A percentile compares a stretch with the other conserved stretches of the same genome.
These are phyloP conservation scores for Pomacea maculata DNA, from an alignment of 1,140 invertebrate species.

Conservation along the genomic window DNA sequence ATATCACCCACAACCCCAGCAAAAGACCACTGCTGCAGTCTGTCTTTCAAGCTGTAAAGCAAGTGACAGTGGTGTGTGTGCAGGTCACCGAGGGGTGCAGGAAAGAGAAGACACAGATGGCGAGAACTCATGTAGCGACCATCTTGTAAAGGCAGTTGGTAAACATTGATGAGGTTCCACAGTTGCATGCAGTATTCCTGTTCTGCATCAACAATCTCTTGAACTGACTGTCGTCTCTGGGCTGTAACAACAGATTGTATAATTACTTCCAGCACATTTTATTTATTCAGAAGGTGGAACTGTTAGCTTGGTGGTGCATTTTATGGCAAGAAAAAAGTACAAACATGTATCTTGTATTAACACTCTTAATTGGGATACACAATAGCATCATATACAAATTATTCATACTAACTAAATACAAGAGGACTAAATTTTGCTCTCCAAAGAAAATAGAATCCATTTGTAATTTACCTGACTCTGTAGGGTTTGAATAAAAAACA, in stretches of 20 bases:
- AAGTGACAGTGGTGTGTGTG: constrained; percentile 64
- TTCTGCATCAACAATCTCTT: constrained; percentile 65
- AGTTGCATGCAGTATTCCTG: constrained; percentile 64
- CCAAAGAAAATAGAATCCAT: too few species aligned
- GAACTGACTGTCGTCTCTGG: constrained; percentile 55
- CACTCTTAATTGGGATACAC: too few species aligned
- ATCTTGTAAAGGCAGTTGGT: constrained; percentile 60
- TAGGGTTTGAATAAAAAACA: too few species aligned
- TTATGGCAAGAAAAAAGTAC: too few species aligned
- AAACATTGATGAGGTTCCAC: constrained; percentile 62
- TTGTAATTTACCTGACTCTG: too few species aligned
- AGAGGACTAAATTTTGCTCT: too few species aligned
- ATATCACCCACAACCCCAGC: constrained; percentile 45
- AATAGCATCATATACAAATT: too few species aligned
- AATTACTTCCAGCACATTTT: too few species aligned
- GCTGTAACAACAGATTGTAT: constrained; percentile 24
- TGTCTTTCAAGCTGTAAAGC: constrained; percentile 61
- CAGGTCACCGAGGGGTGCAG: constrained; percentile 61
- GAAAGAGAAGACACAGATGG: constrained; percentile 61
- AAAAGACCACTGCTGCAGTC: constrained; percentile 56
- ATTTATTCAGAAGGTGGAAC: too few species aligned
- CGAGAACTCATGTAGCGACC: constrained; percentile 53
- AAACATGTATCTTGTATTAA: too few species aligned
- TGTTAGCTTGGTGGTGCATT: too few species aligned
- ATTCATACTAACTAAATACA: too few species aligned